Conservation (phyloP, 2,888 invertebrate genomes). For the Tenthredo amoena region DNA sequence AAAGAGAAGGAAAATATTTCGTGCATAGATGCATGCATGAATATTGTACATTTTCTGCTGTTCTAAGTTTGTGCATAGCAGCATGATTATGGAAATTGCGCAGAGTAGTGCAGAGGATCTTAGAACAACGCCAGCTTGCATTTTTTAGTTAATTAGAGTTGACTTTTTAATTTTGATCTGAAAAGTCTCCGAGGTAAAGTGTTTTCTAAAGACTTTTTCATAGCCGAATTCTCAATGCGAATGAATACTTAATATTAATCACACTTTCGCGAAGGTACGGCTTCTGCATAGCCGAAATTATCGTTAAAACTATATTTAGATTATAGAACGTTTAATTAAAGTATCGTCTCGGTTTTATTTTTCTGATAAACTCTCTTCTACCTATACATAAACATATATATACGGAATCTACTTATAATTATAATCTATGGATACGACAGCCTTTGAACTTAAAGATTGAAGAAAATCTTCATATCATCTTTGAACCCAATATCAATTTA, state of each 20-base stretch:
- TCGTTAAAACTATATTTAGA: slow-evolving; percentile 17
- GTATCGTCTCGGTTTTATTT: slow-evolving; percentile 5
- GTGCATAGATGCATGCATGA: not conserved
- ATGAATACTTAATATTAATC: slow-evolving; percentile 39
- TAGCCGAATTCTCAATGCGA: slow-evolving; percentile 11
- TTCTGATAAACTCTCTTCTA: not conserved
- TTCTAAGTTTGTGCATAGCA: not conserved
- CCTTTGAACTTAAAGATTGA: not conserved
- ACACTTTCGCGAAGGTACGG: slow-evolving; percentile 6
- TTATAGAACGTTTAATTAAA: slow-evolving; percentile 41
- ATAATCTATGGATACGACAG: not conserved
- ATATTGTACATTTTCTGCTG: not conserved
- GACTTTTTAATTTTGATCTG: slow-evolving; percentile 13
- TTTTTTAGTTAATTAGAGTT: slow-evolving; percentile 4
- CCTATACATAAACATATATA: not conserved
- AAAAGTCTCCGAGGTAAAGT: slow-evolving; percentile 17
- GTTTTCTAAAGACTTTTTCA: slow-evolving; percentile 32
- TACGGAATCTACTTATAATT: not conserved
- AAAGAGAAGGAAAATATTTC: not conserved
- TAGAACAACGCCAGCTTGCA: not conserved
- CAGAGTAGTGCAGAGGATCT: not conserved
- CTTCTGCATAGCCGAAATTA: slow-evolving; percentile 3
- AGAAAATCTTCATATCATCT: not conserved
- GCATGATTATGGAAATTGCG: not conserved
- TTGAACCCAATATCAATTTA: not conserved